Evolutionary conservation across 2,113 vertebrate species (phyloP).

Genomic region (Rattus norvegicus): GRCr8 NC_086026.1:70798001-70798500

Average conservation of each 20-base stretch:
- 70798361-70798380: conserved; percentile 85
- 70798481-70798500: background rate
- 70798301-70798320: conserved; percentile 75
- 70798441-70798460: conserved; percentile 77
- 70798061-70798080: conserved; percentile 27
- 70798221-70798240: conserved; percentile 57
- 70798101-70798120: background rate
- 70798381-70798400: conserved; percentile 80
- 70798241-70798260: conserved; percentile 67
- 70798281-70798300: conserved; percentile 76
- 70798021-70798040: conserved; percentile 69
- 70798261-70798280: conserved; percentile 65
- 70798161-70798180: no score
- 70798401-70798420: conserved; percentile 88
- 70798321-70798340: conserved; percentile 63
- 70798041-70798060: conserved; percentile 63
- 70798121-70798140: background rate
- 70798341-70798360: conserved; percentile 88
- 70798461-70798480: background rate
- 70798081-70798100: background rate
- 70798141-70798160: background rate
- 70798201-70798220: background rate
- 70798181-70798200: background rate
- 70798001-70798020: conserved; percentile 55
- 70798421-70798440: conserved; percentile 84